A percentile compares a stretch with the other conserved stretches of the same genome.
These are phyloP conservation scores for Cacatua alba DNA, from an alignment of 2,113 vertebrate genomes.

Conservation along the genomic window DNA sequence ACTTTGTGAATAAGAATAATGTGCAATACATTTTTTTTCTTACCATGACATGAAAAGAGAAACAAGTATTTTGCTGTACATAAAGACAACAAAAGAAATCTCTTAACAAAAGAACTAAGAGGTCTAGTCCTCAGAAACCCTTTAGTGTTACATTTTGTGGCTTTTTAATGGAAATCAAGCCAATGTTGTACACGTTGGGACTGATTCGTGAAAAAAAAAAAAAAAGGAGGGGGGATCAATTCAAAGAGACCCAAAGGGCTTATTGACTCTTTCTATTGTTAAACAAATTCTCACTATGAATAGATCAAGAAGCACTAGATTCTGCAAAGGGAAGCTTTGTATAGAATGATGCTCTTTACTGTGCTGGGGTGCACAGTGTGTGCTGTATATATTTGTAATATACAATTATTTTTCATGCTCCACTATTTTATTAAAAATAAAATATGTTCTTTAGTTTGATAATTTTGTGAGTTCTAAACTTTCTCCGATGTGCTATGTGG, in stretches of 20 bases:
- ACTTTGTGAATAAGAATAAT: conserved; percentile 73
- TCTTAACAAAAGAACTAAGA: conserved; percentile 83
- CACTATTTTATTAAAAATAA: conserved; percentile 93
- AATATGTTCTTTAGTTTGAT: conserved; percentile 86
- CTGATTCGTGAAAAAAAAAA: conserved; percentile 80
- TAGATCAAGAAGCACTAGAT: conserved; percentile 85
- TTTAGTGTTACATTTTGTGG: conserved; percentile 81
- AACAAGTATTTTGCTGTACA: conserved; percentile 84
- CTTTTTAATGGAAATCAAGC: conserved; percentile 92
- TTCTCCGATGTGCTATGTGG: conserved; percentile 15
- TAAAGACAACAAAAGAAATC: conserved; percentile 86
- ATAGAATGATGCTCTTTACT: conserved; percentile 73
- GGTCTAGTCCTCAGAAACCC: conserved; percentile 79
- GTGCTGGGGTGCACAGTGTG: conserved; percentile 38
- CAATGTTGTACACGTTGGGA: conserved; percentile 83
- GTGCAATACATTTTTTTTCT: conserved; percentile 87
- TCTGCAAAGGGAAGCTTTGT: conserved; percentile 80
- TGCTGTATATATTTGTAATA: conserved; percentile 87
- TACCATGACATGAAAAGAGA: conserved; percentile 80
- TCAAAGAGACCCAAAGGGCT: conserved; percentile 80
- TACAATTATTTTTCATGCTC: conserved; percentile 79
- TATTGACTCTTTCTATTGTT: conserved; percentile 86
- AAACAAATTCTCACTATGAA: conserved; percentile 86
- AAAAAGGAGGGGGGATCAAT: conserved; percentile 61
- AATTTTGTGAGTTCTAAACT: conserved; percentile 27